Evolutionary conservation across 2,888 invertebrate genomes (phyloP), one percentile per base, ranked within the genome.

Genomic region (Chymomyza amoena): DNA sequence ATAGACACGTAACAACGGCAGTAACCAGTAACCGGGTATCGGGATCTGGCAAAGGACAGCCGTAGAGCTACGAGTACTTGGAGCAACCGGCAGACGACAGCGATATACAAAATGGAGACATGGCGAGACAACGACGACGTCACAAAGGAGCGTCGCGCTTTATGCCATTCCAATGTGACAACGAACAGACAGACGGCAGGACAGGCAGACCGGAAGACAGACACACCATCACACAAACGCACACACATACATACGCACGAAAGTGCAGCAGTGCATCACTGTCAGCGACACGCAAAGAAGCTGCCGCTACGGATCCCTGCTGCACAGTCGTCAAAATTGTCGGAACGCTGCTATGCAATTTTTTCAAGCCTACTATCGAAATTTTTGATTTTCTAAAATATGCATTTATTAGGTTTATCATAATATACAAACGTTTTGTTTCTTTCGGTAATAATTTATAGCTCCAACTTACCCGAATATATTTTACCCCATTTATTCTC

Each of bases 221-320:
- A 67, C 68, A 67, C 51, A 36, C 25, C 20, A 54, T n/a, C 56
- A n/a, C 56, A 66, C 54, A 66, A 60, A 72, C 65, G 59, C 57
- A 51, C n/a, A n/a, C 62, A 39, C 39, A 39, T 56, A 59, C 50
- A 60, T 63, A 59, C 10, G 54, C 20, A n/a, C 9, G 61, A 6
- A 66, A 72, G 77, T 73, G 56, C 69, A 64, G 69, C 73, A 57
- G 71, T 73, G 73, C 70, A 63, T 75, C 75, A 67, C 56, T 66
- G 76, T 69, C 71, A 68, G 66, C 68, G 64, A 75, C 70, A 75
- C 69, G 64, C 39, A 10, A 45, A 45, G 39, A 15, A 45, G 13
- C 2, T 45, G 39, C 39, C 39, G 39, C 39, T 13, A 45, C 39
- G 39, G 39, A 4, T 13, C 10, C 13, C 39, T 13, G 39, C 39